These are phyloP conservation scores for Aythya baeri DNA, from an alignment of 2,113 vertebrate genomes.

Conservation along the genomic window DNA sequence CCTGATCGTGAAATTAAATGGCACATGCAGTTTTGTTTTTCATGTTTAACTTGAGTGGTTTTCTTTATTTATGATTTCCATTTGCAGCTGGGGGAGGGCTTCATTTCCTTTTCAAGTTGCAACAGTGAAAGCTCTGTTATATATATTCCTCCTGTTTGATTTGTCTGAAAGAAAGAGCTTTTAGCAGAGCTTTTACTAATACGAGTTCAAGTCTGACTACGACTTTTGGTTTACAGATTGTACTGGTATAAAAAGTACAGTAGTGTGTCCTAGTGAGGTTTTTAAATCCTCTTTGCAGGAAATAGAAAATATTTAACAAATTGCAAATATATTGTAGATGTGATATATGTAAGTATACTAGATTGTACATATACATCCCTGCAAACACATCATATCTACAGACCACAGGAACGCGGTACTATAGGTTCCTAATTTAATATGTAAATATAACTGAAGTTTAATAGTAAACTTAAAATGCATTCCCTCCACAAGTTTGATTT, in stretches of 20 bases:
- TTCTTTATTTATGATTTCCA: neutral
- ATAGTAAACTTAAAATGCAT: neutral
- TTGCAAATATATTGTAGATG: fast-evolving
- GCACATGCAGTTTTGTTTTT: neutral
- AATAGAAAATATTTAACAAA: neutral
- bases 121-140: neutral
- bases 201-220: neutral
- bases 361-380: fast-evolving
- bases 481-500: neutral
- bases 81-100: neutral
- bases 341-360: fast-evolving
- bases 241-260: neutral
- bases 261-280: neutral
- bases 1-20: neutral
- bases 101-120: neutral
- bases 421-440: fast-evolving
- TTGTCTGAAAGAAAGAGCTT: neutral
- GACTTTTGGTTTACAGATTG: neutral
- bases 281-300: neutral
- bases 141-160: neutral
- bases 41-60: neutral
- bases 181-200: neutral
- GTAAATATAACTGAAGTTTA: neutral
- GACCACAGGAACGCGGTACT: fast-evolving
- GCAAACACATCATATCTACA: fast-evolving